Percentiles rank a stretch among this genome's conserved stretches.
Evolutionary conservation across 37 sponge, comb jelly and placozoan species (phyloP).

Genomic region (Diacarnus erythraeanus): DNA sequence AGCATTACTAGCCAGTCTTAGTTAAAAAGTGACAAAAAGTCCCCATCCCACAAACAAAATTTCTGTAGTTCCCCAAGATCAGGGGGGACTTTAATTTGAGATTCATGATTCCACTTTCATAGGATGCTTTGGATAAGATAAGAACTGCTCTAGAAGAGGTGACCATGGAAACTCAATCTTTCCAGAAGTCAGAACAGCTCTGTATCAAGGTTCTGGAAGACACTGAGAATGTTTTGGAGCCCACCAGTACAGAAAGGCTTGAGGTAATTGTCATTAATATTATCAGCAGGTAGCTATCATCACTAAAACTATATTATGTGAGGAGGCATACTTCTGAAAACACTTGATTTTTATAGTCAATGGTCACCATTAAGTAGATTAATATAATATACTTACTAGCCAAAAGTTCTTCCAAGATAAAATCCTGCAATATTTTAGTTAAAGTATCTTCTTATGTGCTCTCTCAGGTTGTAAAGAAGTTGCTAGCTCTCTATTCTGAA

Average conservation of each 20-base stretch:
- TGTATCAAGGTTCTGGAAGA: conserved; percentile 11
- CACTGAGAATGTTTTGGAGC: conserved; percentile 13
- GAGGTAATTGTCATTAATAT: too few species aligned
- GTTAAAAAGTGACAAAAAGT: too few species aligned
- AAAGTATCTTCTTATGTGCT: neutral
- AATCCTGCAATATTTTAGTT: too few species aligned
- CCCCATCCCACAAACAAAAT: too few species aligned
- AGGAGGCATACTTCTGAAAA: too few species aligned
- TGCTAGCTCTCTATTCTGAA: neutral
- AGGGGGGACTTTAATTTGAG: conserved; percentile 2
- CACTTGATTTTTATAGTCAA: too few species aligned
- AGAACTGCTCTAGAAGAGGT: neutral
- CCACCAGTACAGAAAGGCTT: conserved; percentile 22
- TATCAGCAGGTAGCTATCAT: too few species aligned
- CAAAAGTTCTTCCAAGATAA: too few species aligned
- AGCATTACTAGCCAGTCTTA: neutral
- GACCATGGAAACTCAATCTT: neutral
- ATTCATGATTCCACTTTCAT: conserved; percentile 9
- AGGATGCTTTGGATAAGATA: conserved; percentile 16
- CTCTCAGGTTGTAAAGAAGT: conserved; percentile 21
- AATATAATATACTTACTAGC: too few species aligned
- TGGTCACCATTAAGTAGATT: too few species aligned
- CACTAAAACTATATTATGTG: too few species aligned
- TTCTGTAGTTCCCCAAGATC: too few species aligned
- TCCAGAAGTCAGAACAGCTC: neutral